Evolutionary conservation across 1,140 invertebrate genomes (phyloP).

Genomic region (Nomia melanderi): DNA sequence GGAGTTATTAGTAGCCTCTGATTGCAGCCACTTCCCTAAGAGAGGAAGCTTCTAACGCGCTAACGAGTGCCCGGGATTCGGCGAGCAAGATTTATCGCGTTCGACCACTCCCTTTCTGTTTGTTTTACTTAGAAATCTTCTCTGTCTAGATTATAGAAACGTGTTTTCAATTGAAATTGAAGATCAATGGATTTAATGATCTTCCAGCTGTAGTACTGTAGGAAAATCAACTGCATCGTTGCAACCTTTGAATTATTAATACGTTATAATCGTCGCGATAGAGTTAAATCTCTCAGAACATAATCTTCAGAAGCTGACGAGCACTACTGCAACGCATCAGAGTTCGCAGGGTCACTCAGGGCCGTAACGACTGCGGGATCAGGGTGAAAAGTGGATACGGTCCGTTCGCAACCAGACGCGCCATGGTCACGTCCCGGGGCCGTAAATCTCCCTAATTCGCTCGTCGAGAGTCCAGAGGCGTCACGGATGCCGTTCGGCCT

Average conservation of each 20-base stretch:
- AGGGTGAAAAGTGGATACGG: conserved; percentile 64
- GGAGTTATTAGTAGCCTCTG: conserved; percentile 78
- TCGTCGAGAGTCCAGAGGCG: conserved; percentile 67
- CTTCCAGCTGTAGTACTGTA: no score
- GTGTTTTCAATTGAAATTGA: no score
- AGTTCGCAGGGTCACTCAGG: no score
- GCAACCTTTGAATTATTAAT: no score
- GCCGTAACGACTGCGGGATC: conserved; percentile 36
- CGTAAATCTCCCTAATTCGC: conserved; percentile 74
- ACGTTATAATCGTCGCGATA: no score
- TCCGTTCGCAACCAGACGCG: conserved; percentile 58
- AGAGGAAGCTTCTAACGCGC: conserved; percentile 69
- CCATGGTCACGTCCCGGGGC: conserved; percentile 65
- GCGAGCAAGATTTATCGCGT: conserved; percentile 69
- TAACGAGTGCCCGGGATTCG: conserved; percentile 70
- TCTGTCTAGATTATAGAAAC: no score
- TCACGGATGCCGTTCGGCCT: conserved; percentile 65
- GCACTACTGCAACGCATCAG: no score
- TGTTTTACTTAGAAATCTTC: conserved; percentile 9
- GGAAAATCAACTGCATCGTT: no score
- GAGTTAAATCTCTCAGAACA: no score
- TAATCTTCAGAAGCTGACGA: no score
- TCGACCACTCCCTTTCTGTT: neutral
- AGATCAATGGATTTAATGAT: no score
- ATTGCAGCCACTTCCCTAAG: conserved; percentile 72